Conservation (phyloP, 92 coral and sea anemone species). For the Phenganax stokvisi region DNA sequence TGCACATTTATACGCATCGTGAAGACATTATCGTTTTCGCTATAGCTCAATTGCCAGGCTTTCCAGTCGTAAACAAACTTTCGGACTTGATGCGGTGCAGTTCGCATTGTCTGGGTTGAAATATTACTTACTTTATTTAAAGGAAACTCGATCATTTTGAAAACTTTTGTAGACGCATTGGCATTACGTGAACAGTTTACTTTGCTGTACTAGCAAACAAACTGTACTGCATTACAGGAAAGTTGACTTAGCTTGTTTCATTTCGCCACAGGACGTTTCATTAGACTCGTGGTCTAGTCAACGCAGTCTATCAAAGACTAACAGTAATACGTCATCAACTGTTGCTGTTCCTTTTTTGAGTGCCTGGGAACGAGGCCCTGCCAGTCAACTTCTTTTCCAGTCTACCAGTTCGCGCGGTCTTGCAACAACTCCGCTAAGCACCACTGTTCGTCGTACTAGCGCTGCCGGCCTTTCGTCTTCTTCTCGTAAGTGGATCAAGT, state of each 20-base stretch:
- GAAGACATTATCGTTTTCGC: no score
- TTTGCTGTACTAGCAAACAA: neutral
- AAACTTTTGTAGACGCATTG: no score
- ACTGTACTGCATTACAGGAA: neutral
- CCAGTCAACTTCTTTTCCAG: constrained; percentile 31
- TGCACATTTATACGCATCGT: no score
- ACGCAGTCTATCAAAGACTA: constrained; percentile 6
- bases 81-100: no score
- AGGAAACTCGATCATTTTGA: no score
- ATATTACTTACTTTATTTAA: no score
- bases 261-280: constrained; percentile 15
- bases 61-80: no score
- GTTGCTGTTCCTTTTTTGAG: constrained; percentile 7
- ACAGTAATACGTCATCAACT: neutral
- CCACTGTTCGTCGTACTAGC: constrained; percentile 10
- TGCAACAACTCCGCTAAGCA: neutral
- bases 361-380: constrained; percentile 37
- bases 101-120: no score
- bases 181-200: no score
- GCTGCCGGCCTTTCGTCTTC: neutral
- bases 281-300: constrained; percentile 22
- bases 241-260: neutral
- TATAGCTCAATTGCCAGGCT: no score
- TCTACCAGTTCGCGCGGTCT: constrained; percentile 27
- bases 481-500: constrained; percentile 8